Evolutionary conservation across 37 sponge, comb jelly and placozoan species (phyloP), one percentile per base, ranked within the genome.

Genomic region (Aphrocallistes beatrix): DNA sequence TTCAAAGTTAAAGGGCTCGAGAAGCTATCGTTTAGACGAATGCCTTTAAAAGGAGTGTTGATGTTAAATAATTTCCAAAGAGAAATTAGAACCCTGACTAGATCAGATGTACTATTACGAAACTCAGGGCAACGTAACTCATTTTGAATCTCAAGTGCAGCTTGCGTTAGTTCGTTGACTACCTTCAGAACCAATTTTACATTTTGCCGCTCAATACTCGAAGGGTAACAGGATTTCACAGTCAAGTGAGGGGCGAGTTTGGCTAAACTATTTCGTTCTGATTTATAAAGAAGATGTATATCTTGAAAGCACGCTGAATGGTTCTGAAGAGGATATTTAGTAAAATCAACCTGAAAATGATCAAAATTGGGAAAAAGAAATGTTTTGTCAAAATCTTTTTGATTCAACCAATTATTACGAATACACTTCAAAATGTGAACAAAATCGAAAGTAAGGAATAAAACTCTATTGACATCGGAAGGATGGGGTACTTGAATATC

Each of bases 391-490:
- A 19, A 3, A 60, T 3, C 3, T 28, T 60, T 3, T 30, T 60
- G 75, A 60, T 60, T 60, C 75, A 60, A 13, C 17, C 75, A 60
- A 60, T 60, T 60, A 60, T 60, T 60, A 13, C 75, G 75, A 32
- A 60, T 60, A 60, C 17, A 25, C n/a, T 60, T 60, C n/a, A 60
- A 60, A 60, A n/a, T n/a, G n/a, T n/a, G n/a, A n/a, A n/a, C n/a
- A n/a, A n/a, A n/a, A n/a, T n/a, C n/a, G n/a, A n/a, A n/a, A 32
- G 75, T 60, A 28, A 60, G 75, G 21, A 60, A 60, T 6, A 60
- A 30, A 13, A 3, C 8, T 13, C 75, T 60, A 13, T 21, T 13
- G 3, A 28, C 3, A 60, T 13, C 75, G n/a, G 3, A 60, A 32
- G 75, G 75, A 28, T 60, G 75, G 3, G 75, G 75, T 28, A 60